Evolutionary conservation across 2,113 vertebrate genomes (phyloP).

Genomic region (Nansenia antarctica): DNA sequence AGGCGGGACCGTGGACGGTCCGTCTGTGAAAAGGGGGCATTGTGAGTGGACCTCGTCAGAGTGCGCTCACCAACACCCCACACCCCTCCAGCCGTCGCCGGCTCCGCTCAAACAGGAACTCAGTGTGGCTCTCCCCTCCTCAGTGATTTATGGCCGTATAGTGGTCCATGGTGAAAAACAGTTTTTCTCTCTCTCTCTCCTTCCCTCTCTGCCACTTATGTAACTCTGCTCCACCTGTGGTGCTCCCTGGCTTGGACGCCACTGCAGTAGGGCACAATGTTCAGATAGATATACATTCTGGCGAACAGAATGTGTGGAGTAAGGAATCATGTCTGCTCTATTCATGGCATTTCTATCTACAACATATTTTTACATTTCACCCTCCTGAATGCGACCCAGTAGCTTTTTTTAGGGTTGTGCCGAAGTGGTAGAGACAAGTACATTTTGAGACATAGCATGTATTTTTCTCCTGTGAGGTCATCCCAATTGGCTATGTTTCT

Average conservation of each 20-base stretch:
- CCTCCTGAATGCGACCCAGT: neutral
- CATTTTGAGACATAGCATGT: neutral
- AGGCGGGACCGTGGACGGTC: slow-evolving; percentile 53
- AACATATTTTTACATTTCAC: neutral
- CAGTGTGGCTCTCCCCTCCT: neutral
- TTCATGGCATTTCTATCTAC: neutral
- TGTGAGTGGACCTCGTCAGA: slow-evolving; percentile 71
- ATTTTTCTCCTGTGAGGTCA: neutral
- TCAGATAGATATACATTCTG: neutral
- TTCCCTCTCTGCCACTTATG: neutral
- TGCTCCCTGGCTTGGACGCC: neutral
- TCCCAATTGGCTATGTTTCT: neutral
- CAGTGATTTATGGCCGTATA: neutral
- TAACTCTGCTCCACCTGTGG: neutral
- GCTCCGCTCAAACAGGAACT: slow-evolving; percentile 21
- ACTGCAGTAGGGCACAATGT: neutral
- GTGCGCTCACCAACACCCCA: slow-evolving; percentile 36
- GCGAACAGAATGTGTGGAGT: neutral
- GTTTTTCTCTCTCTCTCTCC: neutral
- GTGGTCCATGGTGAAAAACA: neutral
- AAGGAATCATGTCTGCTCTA: neutral
- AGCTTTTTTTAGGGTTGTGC: no score
- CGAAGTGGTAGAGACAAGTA: neutral
- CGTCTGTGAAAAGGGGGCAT: slow-evolving; percentile 75
- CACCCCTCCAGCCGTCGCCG: slow-evolving; percentile 21